These are phyloP conservation scores for Trachelus stipa DNA, from an alignment of 2,888 invertebrate genomes.

Conservation along the genomic window DNA sequence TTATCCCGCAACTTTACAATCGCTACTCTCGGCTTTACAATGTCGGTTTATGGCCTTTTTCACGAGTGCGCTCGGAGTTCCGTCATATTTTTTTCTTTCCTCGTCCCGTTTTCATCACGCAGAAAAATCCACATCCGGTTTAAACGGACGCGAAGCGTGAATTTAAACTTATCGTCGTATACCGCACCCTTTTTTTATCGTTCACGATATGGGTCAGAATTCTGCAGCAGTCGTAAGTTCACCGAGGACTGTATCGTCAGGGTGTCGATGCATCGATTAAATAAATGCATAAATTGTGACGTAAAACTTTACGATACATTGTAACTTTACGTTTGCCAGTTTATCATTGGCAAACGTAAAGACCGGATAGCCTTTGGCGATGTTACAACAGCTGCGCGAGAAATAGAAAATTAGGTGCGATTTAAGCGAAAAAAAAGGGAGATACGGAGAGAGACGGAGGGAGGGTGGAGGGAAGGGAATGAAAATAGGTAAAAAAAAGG, in stretches of 20 bases:
- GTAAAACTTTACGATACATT: not conserved
- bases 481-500: not conserved
- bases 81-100: not conserved
- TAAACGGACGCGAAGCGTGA: not conserved
- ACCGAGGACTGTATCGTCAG: not conserved
- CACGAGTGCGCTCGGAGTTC: not conserved
- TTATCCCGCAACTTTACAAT: conserved; percentile 44
- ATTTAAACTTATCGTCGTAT: not conserved
- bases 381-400: not conserved
- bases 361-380: not conserved
- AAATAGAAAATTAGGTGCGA: not conserved
- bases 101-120: not conserved
- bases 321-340: not conserved
- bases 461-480: not conserved
- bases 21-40: conserved; percentile 50
- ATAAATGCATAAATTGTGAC: not conserved
- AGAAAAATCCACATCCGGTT: not conserved
- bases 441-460: not conserved
- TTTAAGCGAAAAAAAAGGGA: conserved; percentile 8
- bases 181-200: not conserved
- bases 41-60: conserved; percentile 41
- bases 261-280: not conserved
- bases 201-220: not conserved
- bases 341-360: not conserved
- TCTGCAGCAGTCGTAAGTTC: not conserved